Base-by-base conservation (phyloP, 2,888 invertebrate species). In the Cheilosia vulpina region DNA sequence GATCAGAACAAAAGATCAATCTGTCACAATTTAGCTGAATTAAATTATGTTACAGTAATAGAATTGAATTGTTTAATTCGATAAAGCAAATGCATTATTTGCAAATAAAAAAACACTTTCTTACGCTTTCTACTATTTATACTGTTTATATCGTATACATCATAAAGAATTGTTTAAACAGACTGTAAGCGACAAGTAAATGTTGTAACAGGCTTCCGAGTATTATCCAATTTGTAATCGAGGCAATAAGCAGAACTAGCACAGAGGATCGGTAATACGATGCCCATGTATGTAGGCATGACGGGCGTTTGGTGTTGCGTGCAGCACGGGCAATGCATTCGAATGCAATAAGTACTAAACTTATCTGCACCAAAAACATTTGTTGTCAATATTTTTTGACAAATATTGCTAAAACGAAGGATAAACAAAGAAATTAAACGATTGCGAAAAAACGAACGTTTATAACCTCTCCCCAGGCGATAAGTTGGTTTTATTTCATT, bases 111-210 rank as follows among this genome's bases (percentile, higher is more conserved):
- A 24, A 43, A 31, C 31, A 38, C 55, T 24, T 17, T 53, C 38
- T 47, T 19, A 31, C 27, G 19, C 13, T 52, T n/a, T 38, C 38
- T 38, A 1, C 3, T 13, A 13, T 38, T 58, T 34, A 24, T 15
- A 34, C 21, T 47, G 38, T 27, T 24, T 19, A 38, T 17, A 19
- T 9, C 45, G 27, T 34, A n/a, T 34, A n/a, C 31, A 27, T 63
- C 17, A 38, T 53, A 58, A 47, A 55, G 15, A 58, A 72, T 41
- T 65, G 41, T 50, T 78, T 34, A 50, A 73, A 66, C 38, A 53
- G 43, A 11, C 50, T 21, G 27, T n/a, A 13, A 69, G 63, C 47
- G 41, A 21, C 24, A 66, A 55, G n/a, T 65, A 52, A 68, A 69
- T 50, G 5, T 38, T 38, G 15, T 9, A 34, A 15, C 17, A 21